phyloP scores from a whole-genome alignment of 1,140 invertebrate species.

The Neocloeon triangulifer region DNA sequence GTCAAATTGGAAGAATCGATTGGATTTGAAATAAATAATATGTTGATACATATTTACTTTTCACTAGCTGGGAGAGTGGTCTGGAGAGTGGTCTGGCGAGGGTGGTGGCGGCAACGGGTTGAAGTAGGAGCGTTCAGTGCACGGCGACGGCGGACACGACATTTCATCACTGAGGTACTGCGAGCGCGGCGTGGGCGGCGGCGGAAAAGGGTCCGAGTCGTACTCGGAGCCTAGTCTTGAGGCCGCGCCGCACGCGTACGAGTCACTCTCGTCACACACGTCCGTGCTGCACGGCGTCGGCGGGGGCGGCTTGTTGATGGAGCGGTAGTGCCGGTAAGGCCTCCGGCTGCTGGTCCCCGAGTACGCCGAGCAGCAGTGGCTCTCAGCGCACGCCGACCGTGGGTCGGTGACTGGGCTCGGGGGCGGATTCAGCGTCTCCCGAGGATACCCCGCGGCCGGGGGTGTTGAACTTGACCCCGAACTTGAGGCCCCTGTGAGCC shows the following conservation, averaged over 20 bases:
- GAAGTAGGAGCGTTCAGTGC: slow-evolving; percentile 36
- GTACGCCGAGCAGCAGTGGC: slow-evolving; percentile 10
- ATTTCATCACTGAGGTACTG: slow-evolving; percentile 22
- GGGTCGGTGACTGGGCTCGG: slow-evolving; percentile 55
- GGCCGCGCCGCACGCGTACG: slow-evolving; percentile 11
- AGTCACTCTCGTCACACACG: slow-evolving; percentile 73
- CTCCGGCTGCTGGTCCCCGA: slow-evolving; percentile 10
- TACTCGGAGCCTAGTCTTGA: slow-evolving; percentile 36
- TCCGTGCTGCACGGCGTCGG: slow-evolving; percentile 88
- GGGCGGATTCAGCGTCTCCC: slow-evolving; percentile 68
- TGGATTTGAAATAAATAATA: too few species aligned
- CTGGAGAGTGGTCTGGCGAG: slow-evolving; percentile 22
- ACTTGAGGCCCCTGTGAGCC: slow-evolving; percentile 62
- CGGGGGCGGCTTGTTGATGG: slow-evolving; percentile 64
- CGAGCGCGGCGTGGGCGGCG: slow-evolving; percentile 62
- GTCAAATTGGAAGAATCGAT: too few species aligned
- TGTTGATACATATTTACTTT: too few species aligned
- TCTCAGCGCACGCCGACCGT: slow-evolving; percentile 15
- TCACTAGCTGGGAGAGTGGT: too few species aligned
- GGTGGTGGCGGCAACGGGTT: slow-evolving; percentile 45
- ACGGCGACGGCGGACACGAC: slow-evolving; percentile 49
- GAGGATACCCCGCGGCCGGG: slow-evolving; percentile 34
- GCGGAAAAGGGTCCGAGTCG: slow-evolving; percentile 44
- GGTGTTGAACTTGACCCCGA: slow-evolving; percentile 16
- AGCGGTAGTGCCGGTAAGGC: slow-evolving; percentile 52